Evolutionary conservation across 2,888 invertebrate species (phyloP).

Genomic region (Drosophila sordidapex): DNA sequence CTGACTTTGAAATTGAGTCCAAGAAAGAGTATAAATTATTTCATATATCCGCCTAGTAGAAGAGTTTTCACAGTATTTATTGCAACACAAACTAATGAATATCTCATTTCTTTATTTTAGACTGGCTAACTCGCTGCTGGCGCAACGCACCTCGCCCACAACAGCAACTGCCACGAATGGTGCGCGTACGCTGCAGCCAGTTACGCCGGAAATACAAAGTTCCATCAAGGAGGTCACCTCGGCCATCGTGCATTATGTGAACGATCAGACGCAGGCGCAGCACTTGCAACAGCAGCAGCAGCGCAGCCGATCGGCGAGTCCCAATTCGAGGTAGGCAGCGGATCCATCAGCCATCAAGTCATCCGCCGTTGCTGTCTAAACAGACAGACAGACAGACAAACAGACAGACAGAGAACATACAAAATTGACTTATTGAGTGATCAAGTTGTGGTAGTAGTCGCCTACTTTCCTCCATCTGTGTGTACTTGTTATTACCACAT

Average conservation of each 20-base stretch:
- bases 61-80: not conserved
- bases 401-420: not conserved
- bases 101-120: conserved; percentile 80
- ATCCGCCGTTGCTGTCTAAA: conserved; percentile 3
- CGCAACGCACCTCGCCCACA: conserved; percentile 76
- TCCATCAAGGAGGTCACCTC: conserved; percentile 97
- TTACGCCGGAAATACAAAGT: conserved; percentile 90
- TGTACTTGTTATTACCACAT: conserved; percentile 33
- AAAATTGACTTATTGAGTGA: conserved; percentile 4
- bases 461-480: conserved; percentile 23
- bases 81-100: not conserved
- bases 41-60: not conserved
- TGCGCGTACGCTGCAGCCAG: conserved; percentile 68
- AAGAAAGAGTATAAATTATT: not conserved
- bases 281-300: conserved; percentile 74
- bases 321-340: conserved; percentile 84
- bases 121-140: conserved; percentile 89
- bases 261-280: conserved; percentile 88
- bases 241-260: conserved; percentile 96
- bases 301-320: conserved; percentile 85
- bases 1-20: not conserved
- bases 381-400: not conserved
- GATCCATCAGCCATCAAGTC: not conserved
- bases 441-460: conserved; percentile 45
- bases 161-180: conserved; percentile 55